A percentile compares a stretch with the other conserved stretches of the same genome.
Conservation (phyloP, 2,888 invertebrate species). For the Gisinianus flammeolus region DNA sequence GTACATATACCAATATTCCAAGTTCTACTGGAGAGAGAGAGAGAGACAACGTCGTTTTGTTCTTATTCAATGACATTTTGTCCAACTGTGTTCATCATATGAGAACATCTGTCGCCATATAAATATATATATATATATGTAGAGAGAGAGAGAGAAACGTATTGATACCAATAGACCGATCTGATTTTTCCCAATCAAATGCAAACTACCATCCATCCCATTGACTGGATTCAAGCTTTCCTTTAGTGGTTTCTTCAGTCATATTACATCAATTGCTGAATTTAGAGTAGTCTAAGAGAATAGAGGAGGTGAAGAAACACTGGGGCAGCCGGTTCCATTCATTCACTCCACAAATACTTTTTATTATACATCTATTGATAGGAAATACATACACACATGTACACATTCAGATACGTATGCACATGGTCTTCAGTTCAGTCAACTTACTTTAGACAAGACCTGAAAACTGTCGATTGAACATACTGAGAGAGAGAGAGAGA, state of each 20-base stretch:
- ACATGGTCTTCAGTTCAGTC: no score
- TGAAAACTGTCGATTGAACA: no score
- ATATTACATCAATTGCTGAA: constrained; percentile 38
- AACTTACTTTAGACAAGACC: no score
- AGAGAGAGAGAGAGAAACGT: not conserved
- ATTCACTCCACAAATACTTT: constrained; percentile 41
- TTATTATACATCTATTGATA: not conserved
- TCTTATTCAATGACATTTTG: constrained; percentile 51
- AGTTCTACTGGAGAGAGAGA: constrained; percentile 15
- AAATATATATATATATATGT: not conserved
- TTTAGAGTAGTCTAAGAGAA: constrained; percentile 44
- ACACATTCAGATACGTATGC: no score
- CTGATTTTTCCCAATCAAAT: constrained; percentile 52
- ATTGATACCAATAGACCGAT: constrained; percentile 23
- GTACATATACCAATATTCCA: no score
- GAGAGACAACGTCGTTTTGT: constrained; percentile 30
- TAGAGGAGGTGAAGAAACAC: constrained; percentile 49
- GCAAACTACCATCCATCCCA: constrained; percentile 44
- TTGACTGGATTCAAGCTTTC: constrained; percentile 24
- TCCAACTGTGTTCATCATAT: constrained; percentile 53
- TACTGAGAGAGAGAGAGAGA: not conserved
- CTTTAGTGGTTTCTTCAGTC: constrained; percentile 26
- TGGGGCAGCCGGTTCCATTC: constrained; percentile 46
- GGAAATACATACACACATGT: not conserved
- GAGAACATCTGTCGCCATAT: constrained; percentile 51